These are phyloP conservation scores for Cyclopterus lumpus DNA, from an alignment of 2,797 vertebrate genomes.

Conservation along the genomic window DNA sequence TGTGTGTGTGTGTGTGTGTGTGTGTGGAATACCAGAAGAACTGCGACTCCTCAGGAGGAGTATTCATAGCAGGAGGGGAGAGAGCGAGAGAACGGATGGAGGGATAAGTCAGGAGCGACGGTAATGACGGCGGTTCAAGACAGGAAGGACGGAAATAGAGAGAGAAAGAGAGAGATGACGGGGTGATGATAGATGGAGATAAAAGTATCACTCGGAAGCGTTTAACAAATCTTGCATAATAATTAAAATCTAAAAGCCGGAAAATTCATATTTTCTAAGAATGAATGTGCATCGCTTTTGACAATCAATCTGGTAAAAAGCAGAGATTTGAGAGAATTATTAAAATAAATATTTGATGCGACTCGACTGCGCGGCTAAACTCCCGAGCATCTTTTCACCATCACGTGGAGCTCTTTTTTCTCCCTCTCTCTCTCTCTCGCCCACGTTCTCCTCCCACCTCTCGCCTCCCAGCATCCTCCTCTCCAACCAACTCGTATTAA, in stretches of 20 bases:
- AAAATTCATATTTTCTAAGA: no score
- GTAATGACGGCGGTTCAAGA: slow-evolving; percentile 12
- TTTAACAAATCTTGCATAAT: background rate
- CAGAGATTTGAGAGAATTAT: background rate
- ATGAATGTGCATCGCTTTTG: background rate
- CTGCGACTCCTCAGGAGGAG: background rate
- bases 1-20: background rate
- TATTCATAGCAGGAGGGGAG: slow-evolving; percentile 30
- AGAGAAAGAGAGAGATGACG: slow-evolving; percentile 23
- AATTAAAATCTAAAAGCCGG: no score
- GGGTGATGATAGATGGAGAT: slow-evolving; percentile 21
- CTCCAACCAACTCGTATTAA: slow-evolving; percentile 21
- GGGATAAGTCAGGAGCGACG: slow-evolving; percentile 14
- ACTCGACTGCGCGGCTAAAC: background rate
- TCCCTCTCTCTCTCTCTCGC: background rate
- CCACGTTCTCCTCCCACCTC: slow-evolving; percentile 18
- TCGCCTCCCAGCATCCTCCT: slow-evolving; percentile 32
- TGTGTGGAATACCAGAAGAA: background rate
- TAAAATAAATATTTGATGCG: background rate
- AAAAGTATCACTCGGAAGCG: background rate
- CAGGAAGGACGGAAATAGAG: slow-evolving; percentile 34
- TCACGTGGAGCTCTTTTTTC: background rate
- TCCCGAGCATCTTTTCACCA: background rate
- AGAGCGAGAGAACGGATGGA: background rate
- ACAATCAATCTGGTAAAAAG: background rate